phyloP scores from a whole-genome alignment of 2,113 vertebrate species.

The Tyto alba region DNA sequence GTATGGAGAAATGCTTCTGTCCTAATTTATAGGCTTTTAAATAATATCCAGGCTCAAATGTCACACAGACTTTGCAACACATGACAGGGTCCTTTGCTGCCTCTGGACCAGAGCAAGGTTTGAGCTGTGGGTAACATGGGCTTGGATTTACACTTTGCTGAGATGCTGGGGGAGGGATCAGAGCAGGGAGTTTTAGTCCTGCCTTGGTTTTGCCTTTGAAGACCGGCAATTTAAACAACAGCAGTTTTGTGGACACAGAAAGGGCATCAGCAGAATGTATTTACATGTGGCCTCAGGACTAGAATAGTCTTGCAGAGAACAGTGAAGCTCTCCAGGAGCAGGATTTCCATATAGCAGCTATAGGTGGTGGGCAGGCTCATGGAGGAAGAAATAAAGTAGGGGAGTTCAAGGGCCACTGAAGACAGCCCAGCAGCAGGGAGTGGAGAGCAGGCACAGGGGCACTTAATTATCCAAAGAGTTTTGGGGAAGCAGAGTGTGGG shows the following conservation, averaged over 20 bases:
- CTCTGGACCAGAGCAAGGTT: not conserved
- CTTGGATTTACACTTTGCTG: not conserved
- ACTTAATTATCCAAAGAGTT: not conserved
- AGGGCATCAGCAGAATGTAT: not conserved
- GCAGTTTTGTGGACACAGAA: not conserved
- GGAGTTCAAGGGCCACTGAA: not conserved
- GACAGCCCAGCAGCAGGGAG: not conserved
- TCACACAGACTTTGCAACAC: not conserved
- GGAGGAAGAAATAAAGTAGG: not conserved
- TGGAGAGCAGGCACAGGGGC: not conserved
- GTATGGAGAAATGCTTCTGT: not conserved
- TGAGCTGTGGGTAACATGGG: not conserved
- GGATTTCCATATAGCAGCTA: not conserved
- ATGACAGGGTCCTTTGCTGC: not conserved
- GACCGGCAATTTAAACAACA: not conserved
- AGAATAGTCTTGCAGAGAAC: not conserved
- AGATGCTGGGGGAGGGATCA: not conserved
- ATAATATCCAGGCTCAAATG: not conserved
- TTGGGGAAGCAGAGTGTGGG: not conserved
- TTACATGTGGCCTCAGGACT: not conserved
- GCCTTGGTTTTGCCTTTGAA: not conserved
- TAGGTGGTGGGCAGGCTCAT: not conserved
- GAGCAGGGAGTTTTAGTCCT: not conserved
- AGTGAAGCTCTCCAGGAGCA: not conserved
- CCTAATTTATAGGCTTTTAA: not conserved